Base-by-base conservation (phyloP, 1,140 invertebrate species). In the Drosophila sucinea region DNA sequence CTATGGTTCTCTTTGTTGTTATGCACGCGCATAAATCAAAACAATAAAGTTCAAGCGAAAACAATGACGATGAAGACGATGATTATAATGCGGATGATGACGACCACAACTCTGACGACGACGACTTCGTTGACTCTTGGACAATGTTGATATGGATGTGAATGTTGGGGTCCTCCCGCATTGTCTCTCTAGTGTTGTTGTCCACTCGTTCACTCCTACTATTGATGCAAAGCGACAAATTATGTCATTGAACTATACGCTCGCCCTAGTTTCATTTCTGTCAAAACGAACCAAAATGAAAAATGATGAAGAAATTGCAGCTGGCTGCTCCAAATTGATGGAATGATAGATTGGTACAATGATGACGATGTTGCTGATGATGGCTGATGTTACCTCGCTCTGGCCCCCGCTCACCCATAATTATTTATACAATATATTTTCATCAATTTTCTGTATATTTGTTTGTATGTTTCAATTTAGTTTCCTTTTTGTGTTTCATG, bases 41-140 rank as follows among this genome's bases (percentile, higher is more conserved):
- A 87, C 84, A 87, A 89, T 87, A 87, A 89, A 89, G 84, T 87
- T 87, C 80, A 87, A 79, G 84, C 79, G 67, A 87, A 80, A 87
- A 86, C 83, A 89, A 87, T 89, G 84, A 84, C 70, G 54, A 79
- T 54, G 57, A 35, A 51, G 60, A 33, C 47, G 60, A 40, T 77
- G 68, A 77, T 69, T 55, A 40, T 77, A 65, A 77, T 69, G 77
- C 65, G 61, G 58, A 73, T 63, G 66, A 71, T 63, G 44, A 27
- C n/a, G 72, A 44, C 60, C 51, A 67, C 77, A 2, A 38, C 30
- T 2, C 2, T 4, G 30, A 70, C 61, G 41, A 25, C 17, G 71
- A 41, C 58, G 57, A 67, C 73, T 73, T 69, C 73, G 77, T 85
- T 81, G 81, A 85, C 68, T 77, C 66, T 70, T 82, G 61, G 58